Conservation (phyloP, 2,888 invertebrate genomes). For the Phlogophora meticulosa region DNA sequence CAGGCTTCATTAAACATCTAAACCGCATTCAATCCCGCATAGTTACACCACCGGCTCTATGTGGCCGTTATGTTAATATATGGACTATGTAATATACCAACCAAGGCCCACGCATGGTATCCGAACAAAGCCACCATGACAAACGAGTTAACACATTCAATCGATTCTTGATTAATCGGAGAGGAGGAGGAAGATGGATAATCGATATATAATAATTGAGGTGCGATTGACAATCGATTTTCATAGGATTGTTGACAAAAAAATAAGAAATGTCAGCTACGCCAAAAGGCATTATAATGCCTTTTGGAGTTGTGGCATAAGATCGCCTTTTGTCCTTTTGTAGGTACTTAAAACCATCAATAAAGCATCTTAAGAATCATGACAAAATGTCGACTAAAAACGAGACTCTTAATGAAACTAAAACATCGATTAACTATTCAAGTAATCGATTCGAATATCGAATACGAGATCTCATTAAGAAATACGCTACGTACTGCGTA, state of each 20-base stretch:
- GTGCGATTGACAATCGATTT: background rate
- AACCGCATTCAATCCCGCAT: slow-evolving; percentile 11
- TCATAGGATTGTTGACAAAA: no score
- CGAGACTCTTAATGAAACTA: no score
- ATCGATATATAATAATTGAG: slow-evolving; percentile 14
- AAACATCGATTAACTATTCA: background rate
- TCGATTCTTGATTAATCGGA: slow-evolving; percentile 29
- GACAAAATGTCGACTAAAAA: no score
- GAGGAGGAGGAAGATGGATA: background rate
- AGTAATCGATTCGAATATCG: slow-evolving; percentile 42
- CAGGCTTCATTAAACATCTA: background rate
- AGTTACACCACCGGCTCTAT: slow-evolving; percentile 13
- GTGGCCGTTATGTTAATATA: slow-evolving; percentile 35
- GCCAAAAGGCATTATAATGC: no score
- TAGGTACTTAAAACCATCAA: no score
- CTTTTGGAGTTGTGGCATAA: no score
- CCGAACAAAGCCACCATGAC: slow-evolving; percentile 25
- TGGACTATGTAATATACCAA: slow-evolving; percentile 24
- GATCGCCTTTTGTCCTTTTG: no score
- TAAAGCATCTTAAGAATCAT: no score
- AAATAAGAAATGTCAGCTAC: no score
- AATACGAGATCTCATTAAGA: slow-evolving; percentile 46
- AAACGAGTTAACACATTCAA: slow-evolving; percentile 19
- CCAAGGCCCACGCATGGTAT: slow-evolving; percentile 50
- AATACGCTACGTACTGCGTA: slow-evolving; percentile 28